Evolutionary conservation across 2,797 vertebrate species (phyloP).

Genomic region (Spea hammondii): DNA sequence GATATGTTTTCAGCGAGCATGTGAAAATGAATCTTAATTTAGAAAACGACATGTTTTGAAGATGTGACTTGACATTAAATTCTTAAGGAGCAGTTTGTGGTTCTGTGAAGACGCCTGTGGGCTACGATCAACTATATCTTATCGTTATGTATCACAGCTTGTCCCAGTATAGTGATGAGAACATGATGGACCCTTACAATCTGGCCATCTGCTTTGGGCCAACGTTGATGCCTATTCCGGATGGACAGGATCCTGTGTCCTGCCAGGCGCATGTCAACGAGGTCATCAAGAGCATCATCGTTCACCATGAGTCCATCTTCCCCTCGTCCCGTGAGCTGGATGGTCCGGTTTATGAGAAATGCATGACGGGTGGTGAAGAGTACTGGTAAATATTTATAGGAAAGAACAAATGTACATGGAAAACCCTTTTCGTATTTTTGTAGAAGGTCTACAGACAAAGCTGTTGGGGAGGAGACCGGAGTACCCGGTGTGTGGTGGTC

Average conservation of each 20-base stretch:
- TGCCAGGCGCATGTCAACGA: slow-evolving; percentile 98
- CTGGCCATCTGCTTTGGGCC: slow-evolving; percentile 97
- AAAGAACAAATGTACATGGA: too few species aligned
- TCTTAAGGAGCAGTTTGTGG: too few species aligned
- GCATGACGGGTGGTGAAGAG: slow-evolving; percentile 96
- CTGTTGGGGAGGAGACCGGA: too few species aligned
- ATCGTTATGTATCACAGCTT: slow-evolving; percentile 70
- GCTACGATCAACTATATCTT: background rate
- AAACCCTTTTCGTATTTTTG: background rate
- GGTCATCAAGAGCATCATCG: slow-evolving; percentile 96
- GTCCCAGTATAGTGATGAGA: slow-evolving; percentile 97
- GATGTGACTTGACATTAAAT: too few species aligned
- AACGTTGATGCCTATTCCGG: slow-evolving; percentile 95
- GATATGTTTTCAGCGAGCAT: too few species aligned
- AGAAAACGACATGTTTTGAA: too few species aligned
- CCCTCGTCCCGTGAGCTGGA: slow-evolving; percentile 86
- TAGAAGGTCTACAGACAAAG: too few species aligned
- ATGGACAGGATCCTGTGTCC: slow-evolving; percentile 92
- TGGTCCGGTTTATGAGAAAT: slow-evolving; percentile 95
- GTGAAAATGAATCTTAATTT: too few species aligned
- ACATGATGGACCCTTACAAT: slow-evolving; percentile 99
- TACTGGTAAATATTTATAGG: slow-evolving; percentile 78
- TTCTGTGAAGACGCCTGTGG: too few species aligned
- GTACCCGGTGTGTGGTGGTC: too few species aligned
- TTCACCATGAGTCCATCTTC: slow-evolving; percentile 92